These are phyloP conservation scores for Prunella himalayana DNA, from an alignment of 2,113 vertebrate genomes.

Conservation along the genomic window DNA sequence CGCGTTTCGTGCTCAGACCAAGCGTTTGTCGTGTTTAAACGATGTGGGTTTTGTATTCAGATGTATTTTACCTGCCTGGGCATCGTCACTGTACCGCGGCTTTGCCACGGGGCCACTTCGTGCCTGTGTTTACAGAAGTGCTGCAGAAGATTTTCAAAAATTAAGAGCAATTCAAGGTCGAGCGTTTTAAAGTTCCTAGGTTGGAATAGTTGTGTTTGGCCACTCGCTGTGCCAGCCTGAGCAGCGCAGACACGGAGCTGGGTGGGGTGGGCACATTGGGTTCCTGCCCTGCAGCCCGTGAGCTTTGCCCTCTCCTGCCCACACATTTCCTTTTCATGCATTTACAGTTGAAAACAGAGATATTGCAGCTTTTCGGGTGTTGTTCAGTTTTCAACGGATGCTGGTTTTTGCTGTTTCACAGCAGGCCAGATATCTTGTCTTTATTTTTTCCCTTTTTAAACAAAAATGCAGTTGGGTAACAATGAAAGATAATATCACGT, in stretches of 20 bases:
- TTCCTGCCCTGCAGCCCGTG: accelerated
- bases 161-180: not conserved
- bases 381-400: not conserved
- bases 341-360: not conserved
- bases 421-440: no score
- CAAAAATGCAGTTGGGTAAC: not conserved
- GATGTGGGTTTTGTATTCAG: accelerated
- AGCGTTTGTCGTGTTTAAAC: accelerated
- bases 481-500: accelerated
- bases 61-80: accelerated
- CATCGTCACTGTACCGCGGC: not conserved
- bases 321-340: accelerated
- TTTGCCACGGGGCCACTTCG: accelerated
- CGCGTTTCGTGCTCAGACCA: not conserved
- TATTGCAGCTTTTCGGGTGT: not conserved
- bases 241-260: accelerated
- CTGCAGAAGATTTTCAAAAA: no score
- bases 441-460: not conserved
- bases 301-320: not conserved
- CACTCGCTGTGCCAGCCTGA: accelerated
- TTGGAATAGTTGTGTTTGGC: not conserved
- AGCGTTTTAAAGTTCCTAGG: not conserved
- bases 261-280: accelerated
- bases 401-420: not conserved
- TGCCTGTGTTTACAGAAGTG: no score